Evolutionary conservation across 35 echinoderm and acorn worm species (phyloP).

Genomic region (Stichopus chloronotus): DNA sequence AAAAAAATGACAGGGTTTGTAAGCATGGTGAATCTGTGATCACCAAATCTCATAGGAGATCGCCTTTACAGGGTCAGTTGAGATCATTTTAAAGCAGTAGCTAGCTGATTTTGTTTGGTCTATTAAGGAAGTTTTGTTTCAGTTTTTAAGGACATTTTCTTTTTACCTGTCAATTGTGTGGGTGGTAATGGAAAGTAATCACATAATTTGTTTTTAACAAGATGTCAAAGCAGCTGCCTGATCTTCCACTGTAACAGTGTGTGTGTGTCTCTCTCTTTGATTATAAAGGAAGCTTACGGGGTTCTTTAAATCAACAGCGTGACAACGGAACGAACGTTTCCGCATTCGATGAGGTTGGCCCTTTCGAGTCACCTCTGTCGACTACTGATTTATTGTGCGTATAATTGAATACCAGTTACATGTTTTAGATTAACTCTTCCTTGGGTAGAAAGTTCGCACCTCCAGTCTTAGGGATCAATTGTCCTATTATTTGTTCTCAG

Average conservation of each 20-base stretch:
- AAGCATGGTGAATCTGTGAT: neutral
- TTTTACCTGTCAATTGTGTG: neutral
- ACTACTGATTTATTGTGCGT: no score
- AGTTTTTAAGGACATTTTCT: neutral
- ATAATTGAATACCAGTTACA: no score
- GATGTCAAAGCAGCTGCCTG: conserved; percentile 20
- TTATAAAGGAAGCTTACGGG: conserved; percentile 6
- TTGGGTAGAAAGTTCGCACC: no score
- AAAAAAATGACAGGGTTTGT: no score
- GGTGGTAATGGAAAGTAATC: neutral
- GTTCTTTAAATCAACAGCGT: neutral
- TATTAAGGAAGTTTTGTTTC: no score
- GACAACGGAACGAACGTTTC: no score
- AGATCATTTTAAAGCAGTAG: neutral
- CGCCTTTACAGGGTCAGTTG: neutral
- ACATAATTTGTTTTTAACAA: conserved; percentile 6
- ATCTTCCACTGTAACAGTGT: conserved; percentile 36
- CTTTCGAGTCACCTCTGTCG: no score
- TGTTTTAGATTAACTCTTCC: no score
- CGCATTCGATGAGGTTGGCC: no score
- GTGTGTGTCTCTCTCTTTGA: neutral
- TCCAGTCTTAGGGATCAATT: no score
- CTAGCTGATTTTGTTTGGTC: neutral
- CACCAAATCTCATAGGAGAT: neutral
- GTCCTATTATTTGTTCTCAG: no score